Conservation (phyloP, 2,113 vertebrate species). For the Baryphthengus martii region DNA sequence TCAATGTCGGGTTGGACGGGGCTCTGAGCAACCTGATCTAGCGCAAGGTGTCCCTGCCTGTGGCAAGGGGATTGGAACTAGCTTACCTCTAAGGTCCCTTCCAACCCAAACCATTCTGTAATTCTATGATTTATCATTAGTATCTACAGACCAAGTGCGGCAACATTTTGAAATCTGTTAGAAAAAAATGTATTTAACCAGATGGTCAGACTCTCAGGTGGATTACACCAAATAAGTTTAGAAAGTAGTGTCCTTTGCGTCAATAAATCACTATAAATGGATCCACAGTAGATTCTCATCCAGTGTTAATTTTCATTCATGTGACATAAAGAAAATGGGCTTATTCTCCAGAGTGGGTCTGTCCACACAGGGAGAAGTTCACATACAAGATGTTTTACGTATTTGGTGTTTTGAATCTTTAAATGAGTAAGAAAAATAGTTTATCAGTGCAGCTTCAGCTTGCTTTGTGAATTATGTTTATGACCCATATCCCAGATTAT, state of each 20-base stretch:
- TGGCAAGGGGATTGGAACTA: not conserved
- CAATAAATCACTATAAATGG: not conserved
- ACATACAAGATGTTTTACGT: conserved; percentile 12
- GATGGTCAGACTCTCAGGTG: not conserved
- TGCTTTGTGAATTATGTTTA: not conserved
- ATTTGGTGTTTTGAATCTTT: conserved; percentile 4
- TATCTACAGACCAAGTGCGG: not conserved
- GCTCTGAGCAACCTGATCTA: not conserved
- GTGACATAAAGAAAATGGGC: not conserved
- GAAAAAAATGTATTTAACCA: not conserved
- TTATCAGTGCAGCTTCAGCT: not conserved
- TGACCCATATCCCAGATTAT: not conserved
- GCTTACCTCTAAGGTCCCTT: not conserved
- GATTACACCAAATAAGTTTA: not conserved
- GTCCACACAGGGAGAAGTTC: not conserved
- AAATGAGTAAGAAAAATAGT: not conserved
- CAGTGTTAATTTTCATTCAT: not conserved
- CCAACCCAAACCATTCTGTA: not conserved
- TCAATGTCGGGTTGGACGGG: not conserved
- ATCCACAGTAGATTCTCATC: not conserved
- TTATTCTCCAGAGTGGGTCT: not conserved
- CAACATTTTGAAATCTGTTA: not conserved
- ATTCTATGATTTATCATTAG: not conserved
- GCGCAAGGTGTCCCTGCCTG: not conserved
- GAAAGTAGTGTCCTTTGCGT: not conserved